Conservation (phyloP, 2,888 invertebrate species). For the Eilema caniola region DNA sequence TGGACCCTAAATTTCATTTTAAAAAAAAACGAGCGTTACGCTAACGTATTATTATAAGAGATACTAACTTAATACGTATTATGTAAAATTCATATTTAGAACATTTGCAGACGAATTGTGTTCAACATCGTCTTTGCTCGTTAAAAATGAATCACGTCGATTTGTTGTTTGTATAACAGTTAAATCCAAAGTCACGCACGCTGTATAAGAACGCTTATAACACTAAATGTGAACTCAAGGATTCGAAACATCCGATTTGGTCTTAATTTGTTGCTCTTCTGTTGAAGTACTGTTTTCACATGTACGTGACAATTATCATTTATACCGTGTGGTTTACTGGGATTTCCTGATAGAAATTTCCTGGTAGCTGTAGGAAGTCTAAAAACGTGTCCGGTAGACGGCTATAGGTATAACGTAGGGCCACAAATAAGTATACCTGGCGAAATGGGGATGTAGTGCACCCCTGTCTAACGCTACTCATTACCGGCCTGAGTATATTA, state of each 20-base stretch:
- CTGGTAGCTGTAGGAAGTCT: neutral
- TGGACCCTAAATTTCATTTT: too few species aligned
- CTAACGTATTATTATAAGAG: too few species aligned
- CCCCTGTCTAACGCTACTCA: too few species aligned
- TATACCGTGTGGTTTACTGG: neutral
- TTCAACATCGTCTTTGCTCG: neutral
- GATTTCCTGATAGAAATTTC: neutral
- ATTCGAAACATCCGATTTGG: slow-evolving; percentile 13
- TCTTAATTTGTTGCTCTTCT: neutral
- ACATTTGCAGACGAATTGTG: neutral
- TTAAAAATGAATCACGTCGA: slow-evolving; percentile 4
- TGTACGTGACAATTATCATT: neutral
- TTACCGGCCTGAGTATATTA: too few species aligned
- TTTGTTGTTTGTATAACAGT: slow-evolving; percentile 12
- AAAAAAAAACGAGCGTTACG: too few species aligned
- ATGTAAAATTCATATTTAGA: too few species aligned
- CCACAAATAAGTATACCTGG: neutral
- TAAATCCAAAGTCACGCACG: slow-evolving; percentile 5
- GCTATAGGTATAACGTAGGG: too few species aligned
- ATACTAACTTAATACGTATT: too few species aligned
- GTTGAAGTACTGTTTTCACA: neutral
- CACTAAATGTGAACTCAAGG: slow-evolving; percentile 14
- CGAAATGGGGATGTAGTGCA: too few species aligned
- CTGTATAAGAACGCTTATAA: too few species aligned
- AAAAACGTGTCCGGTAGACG: neutral